Conservation (phyloP, 2,797 vertebrate genomes). For the Zenarchopterus dispar region DNA sequence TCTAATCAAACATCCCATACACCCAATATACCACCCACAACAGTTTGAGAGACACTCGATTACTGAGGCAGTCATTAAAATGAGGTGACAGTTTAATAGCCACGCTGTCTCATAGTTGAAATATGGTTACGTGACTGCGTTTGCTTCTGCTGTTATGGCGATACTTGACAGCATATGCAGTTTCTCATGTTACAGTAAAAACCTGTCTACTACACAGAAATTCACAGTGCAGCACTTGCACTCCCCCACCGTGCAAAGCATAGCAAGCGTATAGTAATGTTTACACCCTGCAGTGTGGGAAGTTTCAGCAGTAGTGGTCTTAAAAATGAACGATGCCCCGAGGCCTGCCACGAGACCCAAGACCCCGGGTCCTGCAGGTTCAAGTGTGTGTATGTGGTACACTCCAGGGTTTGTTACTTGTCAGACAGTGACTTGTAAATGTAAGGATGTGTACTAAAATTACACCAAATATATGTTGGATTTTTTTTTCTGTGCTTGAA, state of each 20-base stretch:
- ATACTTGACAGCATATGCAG: slow-evolving; percentile 29
- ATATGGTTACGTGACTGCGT: slow-evolving; percentile 40
- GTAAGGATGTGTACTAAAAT: slow-evolving; percentile 46
- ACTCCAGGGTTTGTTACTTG: slow-evolving; percentile 53
- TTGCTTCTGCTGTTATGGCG: slow-evolving; percentile 34
- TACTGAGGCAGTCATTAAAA: slow-evolving; percentile 43
- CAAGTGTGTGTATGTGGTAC: slow-evolving; percentile 11
- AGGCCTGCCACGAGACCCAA: slow-evolving; percentile 54
- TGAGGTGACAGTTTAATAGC: slow-evolving; percentile 60
- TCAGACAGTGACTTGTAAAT: slow-evolving; percentile 44
- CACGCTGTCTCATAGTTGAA: slow-evolving; percentile 49
- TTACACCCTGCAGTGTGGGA: slow-evolving; percentile 39
- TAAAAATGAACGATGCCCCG: slow-evolving; percentile 59
- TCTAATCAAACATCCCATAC: slow-evolving; percentile 51
- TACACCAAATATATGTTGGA: slow-evolving; percentile 25
- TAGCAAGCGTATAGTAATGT: slow-evolving; percentile 27
- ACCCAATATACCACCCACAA: slow-evolving; percentile 32
- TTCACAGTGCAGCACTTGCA: slow-evolving; percentile 7
- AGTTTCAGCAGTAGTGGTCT: slow-evolving; percentile 44
- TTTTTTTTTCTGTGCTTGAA: slow-evolving; percentile 24
- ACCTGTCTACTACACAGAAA: slow-evolving; percentile 22
- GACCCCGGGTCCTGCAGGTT: slow-evolving; percentile 22
- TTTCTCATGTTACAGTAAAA: slow-evolving; percentile 24
- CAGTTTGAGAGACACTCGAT: slow-evolving; percentile 37
- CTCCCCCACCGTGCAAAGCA: background rate